Base-by-base conservation (phyloP, 1,140 invertebrate species). In the Leguminivora glycinivorella region DNA sequence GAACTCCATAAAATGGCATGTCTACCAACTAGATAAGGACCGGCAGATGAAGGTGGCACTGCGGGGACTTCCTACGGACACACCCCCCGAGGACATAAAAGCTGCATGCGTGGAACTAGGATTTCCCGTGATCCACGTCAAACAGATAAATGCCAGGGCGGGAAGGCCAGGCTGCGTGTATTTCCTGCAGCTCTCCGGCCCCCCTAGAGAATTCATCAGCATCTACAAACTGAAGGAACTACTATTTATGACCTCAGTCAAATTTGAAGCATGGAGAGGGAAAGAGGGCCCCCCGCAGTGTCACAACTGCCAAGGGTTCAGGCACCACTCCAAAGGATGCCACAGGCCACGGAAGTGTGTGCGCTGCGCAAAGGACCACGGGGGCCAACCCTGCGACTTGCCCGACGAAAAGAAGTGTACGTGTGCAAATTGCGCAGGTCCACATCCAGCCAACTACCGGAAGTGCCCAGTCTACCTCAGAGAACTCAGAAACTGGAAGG, bases 351-450 rank as follows among this genome's bases (percentile, higher is more conserved):
- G n/a, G n/a, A n/a, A n/a, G n/a, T n/a, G n/a, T n/a, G n/a, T n/a
- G n/a, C n/a, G n/a, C n/a, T n/a, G n/a, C n/a, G n/a, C n/a, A n/a
- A n/a, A n/a, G n/a, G n/a, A n/a, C n/a, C n/a, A n/a, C 29, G 31
- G 12, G 58, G 25, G 52, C 10, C 52, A 76, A 1, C 69, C 69
- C 0, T 34, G 71, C 7, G n/a, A n/a, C n/a, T n/a, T n/a, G n/a
- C n/a, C n/a, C n/a, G n/a, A n/a, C n/a, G n/a, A n/a, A n/a, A n/a
- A n/a, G n/a, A n/a, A n/a, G n/a, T n/a, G n/a, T n/a, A 76, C 74
- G 0, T 78, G 77, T 56, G 71, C 70, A 0, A 78, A 78, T 68
- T 78, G 76, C 56, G 68, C 69, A 1, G 74, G 74, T 0, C 56
- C 70, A 1, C 77, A 78, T 60, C 47, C 74, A 0, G 77, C 75